phyloP scores from a whole-genome alignment of 2,888 invertebrate species.

The Anthophora plumipes region DNA sequence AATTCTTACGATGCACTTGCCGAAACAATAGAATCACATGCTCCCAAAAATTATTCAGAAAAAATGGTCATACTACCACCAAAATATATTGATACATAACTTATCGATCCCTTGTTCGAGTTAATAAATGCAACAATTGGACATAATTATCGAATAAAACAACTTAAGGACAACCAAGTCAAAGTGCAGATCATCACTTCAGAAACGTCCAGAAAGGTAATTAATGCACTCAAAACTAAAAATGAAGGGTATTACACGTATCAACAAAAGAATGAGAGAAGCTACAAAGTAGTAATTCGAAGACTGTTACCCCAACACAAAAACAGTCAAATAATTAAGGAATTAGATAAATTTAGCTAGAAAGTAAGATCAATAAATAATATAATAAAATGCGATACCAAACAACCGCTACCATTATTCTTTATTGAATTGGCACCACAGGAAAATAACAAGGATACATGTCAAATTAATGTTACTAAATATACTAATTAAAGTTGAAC shows the following conservation, averaged over 20 bases:
- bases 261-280: not conserved
- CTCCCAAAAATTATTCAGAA: no score
- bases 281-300: not conserved
- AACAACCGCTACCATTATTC: slow-evolving; percentile 7
- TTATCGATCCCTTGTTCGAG: not conserved
- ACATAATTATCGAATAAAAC: not conserved
- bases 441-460: slow-evolving; percentile 18
- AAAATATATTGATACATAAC: not conserved
- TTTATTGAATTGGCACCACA: slow-evolving; percentile 13
- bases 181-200: not conserved
- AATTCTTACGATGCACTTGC: no score
- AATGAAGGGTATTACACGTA: not conserved
- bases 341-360: no score
- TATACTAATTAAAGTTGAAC: not conserved
- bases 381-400: not conserved
- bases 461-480: not conserved
- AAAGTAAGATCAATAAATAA: slow-evolving; percentile 21
- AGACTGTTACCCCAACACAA: no score
- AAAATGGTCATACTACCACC: not conserved
- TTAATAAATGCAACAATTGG: not conserved
- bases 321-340: no score
- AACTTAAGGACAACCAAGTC: not conserved
- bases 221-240: not conserved
- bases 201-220: not conserved
- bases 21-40: no score